Conservation (phyloP, 2,888 invertebrate species). For the Liopterus haemorrhoidalis region DNA sequence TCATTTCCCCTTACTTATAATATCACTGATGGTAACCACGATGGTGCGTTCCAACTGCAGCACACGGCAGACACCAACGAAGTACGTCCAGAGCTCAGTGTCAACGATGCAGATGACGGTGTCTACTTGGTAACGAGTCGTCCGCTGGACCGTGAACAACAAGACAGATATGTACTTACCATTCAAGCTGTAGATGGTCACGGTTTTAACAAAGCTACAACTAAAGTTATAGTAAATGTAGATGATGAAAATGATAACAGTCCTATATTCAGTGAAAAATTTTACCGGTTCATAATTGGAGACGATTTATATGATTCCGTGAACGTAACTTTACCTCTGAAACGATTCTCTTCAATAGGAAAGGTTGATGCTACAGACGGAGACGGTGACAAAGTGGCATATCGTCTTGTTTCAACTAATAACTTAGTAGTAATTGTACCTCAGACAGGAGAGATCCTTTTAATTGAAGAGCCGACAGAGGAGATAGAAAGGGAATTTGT, state of each 20-base stretch:
- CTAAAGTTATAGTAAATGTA: conserved; percentile 70
- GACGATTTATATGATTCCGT: conserved; percentile 54
- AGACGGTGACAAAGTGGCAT: conserved; percentile 89
- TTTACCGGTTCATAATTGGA: conserved; percentile 72
- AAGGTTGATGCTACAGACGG: conserved; percentile 81
- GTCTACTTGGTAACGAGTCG: conserved; percentile 70
- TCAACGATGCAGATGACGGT: conserved; percentile 52
- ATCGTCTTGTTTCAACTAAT: conserved; percentile 72
- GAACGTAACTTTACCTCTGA: conserved; percentile 62
- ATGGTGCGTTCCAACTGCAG: conserved; percentile 67
- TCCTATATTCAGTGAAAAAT: conserved; percentile 71
- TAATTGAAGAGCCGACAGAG: conserved; percentile 71
- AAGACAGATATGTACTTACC: conserved; percentile 64
- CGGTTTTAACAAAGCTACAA: conserved; percentile 73
- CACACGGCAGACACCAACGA: conserved; percentile 51
- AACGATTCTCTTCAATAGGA: conserved; percentile 76
- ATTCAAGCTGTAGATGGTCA: conserved; percentile 75
- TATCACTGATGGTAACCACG: conserved; percentile 71
- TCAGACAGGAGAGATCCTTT: conserved; percentile 82
- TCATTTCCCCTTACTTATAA: conserved; percentile 69
- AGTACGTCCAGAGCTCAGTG: conserved; percentile 47
- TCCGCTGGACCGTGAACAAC: conserved; percentile 72
- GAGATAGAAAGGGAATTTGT: conserved; percentile 57
- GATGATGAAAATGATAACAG: conserved; percentile 89
- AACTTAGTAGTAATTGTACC: conserved; percentile 85